Conservation (phyloP, 1,140 invertebrate species). For the Papilio dardanus region DNA sequence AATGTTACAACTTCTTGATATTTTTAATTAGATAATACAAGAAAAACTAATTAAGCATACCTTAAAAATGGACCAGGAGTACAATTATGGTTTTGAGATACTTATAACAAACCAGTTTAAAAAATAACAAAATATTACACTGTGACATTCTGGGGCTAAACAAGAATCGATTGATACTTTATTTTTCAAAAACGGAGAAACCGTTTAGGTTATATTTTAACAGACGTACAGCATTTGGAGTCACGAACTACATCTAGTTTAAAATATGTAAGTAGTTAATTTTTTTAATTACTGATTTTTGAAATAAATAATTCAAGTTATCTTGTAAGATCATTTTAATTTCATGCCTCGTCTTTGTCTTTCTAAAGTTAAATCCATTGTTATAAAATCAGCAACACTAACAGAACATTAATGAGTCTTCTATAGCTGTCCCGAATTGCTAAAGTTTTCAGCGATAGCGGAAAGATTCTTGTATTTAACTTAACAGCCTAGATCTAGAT, state of each 20-base stretch:
- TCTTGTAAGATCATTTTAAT: neutral
- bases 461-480: slow-evolving; percentile 24
- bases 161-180: neutral
- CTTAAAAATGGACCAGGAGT: neutral
- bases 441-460: slow-evolving; percentile 2
- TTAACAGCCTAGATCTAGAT: slow-evolving; percentile 23
- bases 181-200: too few relatives aligned
- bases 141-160: too few relatives aligned
- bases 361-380: slow-evolving; percentile 5
- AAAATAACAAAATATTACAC: neutral
- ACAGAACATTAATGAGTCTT: slow-evolving; percentile 27
- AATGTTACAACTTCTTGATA: slow-evolving; percentile 20
- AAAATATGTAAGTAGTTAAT: too few relatives aligned
- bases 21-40: neutral
- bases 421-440: slow-evolving; percentile 8
- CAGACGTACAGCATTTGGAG: neutral
- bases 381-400: slow-evolving; percentile 25
- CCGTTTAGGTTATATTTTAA: too few relatives aligned
- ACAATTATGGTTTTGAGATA: neutral
- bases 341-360: slow-evolving; percentile 12
- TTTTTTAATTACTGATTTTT: neutral
- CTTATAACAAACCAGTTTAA: neutral
- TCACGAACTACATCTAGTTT: too few relatives aligned
- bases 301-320: neutral
- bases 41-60: neutral